Base-by-base conservation (phyloP, 2,113 vertebrate genomes). In the Salminus brasiliensis region DNA sequence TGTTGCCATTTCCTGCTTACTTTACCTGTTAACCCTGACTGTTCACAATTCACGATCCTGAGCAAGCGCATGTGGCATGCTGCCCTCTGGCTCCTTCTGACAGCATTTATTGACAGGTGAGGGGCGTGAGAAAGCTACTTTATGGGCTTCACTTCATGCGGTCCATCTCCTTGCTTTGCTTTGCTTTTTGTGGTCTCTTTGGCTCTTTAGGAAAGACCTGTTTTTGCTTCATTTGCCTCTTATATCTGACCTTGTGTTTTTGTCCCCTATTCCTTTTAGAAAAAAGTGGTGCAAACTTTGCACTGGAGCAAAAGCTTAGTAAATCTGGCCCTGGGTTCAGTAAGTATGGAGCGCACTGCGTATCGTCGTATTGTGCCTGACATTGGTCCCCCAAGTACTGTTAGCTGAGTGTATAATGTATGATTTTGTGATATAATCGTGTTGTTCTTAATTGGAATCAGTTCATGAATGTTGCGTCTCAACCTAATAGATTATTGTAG, bases 261-360 rank as follows among this genome's bases (percentile, higher is more conserved):
- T 86, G 67, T 83, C 82, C 84, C 84, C 81, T 73, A 88, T 91
- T 90, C 89, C 79, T 87, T 88, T 84, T 85, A 94, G 92, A 94
- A 87, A 94, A 93, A 92, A 91, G 88, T 88, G 89, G 87, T 82
- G 91, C 90, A 90, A 91, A 92, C 89, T 88, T 90, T 87, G 82
- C 84, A 84, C 85, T 85, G 87, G 87, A 84, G 78, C 85, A 85
- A 84, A 88, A 83, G 84, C 84, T 88, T 85, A 94, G 93, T 93
- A 94, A 93, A 91, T 91, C 92, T 89, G 91, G 88, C 89, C 88
- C 93, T 78, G 89, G 89, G 66, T 94, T 94, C 93, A 93, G 93
- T 94, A 94, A 94, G 93, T 94, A 94, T 92, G 86, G 79, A 89
- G 89, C 90, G 84, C 86, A 87, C 83, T 88, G 83, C 83, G 83